Evolutionary conservation across 2,888 invertebrate genomes (phyloP).

Genomic region (Chesias legatella): DNA sequence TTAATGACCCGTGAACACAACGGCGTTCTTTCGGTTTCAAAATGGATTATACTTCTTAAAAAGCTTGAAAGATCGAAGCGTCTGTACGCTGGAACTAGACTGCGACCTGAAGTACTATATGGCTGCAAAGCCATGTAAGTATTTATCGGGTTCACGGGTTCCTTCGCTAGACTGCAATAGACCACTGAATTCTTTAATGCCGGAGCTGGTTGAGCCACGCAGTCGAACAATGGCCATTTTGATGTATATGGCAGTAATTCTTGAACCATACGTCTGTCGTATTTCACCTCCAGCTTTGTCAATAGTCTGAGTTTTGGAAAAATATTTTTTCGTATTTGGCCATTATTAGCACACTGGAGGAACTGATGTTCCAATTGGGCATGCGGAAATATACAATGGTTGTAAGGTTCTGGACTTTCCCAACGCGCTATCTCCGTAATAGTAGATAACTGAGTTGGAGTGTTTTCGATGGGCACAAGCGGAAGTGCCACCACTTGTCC

Average conservation of each 20-base stretch:
- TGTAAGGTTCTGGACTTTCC: slow-evolving; percentile 21
- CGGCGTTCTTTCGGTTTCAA: slow-evolving; percentile 1
- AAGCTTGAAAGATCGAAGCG: slow-evolving; percentile 17
- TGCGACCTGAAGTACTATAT: slow-evolving; percentile 26
- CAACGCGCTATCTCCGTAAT: slow-evolving; percentile 36
- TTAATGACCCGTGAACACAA: slow-evolving; percentile 4
- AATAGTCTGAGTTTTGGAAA: not conserved
- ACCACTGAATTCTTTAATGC: not conserved
- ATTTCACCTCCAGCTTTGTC: not conserved
- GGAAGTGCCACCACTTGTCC: slow-evolving; percentile 22
- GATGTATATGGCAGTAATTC: slow-evolving; percentile 22
- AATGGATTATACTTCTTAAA: slow-evolving; percentile 20
- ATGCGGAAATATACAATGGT: slow-evolving; percentile 15
- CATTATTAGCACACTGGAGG: slow-evolving; percentile 25
- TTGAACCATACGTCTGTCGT: slow-evolving; percentile 5
- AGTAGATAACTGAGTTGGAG: slow-evolving; percentile 35
- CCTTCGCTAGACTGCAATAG: not conserved
- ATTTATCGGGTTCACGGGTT: slow-evolving; percentile 3
- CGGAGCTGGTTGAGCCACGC: not conserved
- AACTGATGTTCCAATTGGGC: slow-evolving; percentile 23
- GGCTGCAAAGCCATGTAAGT: slow-evolving; percentile 35
- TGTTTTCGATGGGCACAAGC: slow-evolving; percentile 26
- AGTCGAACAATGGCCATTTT: slow-evolving; percentile 13
- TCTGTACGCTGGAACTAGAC: slow-evolving; percentile 11
- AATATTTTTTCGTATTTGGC: slow-evolving; percentile 11